Base-by-base conservation (phyloP, 1,140 invertebrate genomes). In the Bombus superbus region DNA sequence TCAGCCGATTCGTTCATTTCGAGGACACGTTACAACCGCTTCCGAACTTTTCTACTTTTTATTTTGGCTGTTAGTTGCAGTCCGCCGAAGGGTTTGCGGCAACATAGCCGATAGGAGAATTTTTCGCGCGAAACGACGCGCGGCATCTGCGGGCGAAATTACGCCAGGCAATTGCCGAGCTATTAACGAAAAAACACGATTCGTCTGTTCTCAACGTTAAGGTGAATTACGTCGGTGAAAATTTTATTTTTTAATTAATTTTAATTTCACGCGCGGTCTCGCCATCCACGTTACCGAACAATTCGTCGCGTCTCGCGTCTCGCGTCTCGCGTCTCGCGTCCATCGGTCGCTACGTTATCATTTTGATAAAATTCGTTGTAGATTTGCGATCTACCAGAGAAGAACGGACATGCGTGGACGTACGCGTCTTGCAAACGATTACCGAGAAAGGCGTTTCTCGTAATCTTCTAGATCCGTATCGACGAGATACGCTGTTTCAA, bases 1-100 rank as follows among this genome's bases (percentile, higher is more conserved):
- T 44, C 59, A 81, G 62, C 44, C 22, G 35, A 64, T 74, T 68
- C 78, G 84, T 81, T 73, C 76, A 53, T 85, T 85, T 64, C 15
- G 83, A 53, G n/a, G 35, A 85, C 76, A 76, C 79, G 82, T 84
- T 83, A 15, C 82, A 78, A 38, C 53, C 68, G 76, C 76, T 72
- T 44, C 76, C 9, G 40, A 10, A 47, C 22, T 79, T 72, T 80
- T 38, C 83, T 40, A 35, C 35, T 22, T 66, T 66, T 66, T 38
- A 18, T 35, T 38, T 25, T 18, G 18, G 5, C 22, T 8, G 47
- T 18, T 53, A 22, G 47, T 22, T 22, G 0, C 18, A 22, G 47
- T 8, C 35, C 35, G 53, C 38, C 22, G 44, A 40, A 32, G 69
- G 69, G 22, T 42, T 59, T 10, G 35, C 53, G 38, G 40, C 40